Base-by-base conservation (phyloP, 2,888 invertebrate species). In the Atethmia centrago region DNA sequence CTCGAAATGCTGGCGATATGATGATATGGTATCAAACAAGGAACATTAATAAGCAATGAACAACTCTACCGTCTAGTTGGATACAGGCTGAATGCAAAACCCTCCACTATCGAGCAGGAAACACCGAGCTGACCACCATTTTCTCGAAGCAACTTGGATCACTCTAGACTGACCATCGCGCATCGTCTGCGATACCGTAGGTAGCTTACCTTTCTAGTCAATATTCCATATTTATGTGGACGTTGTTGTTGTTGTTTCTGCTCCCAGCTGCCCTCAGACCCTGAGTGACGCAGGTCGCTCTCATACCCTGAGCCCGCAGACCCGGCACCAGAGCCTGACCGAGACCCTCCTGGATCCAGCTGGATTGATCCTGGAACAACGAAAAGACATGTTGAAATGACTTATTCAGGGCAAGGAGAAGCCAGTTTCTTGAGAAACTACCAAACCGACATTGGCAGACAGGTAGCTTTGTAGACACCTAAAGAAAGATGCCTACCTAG, bases 301-400 rank as follows among this genome's bases (percentile, higher is more conserved):
- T 96, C 96, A 89, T 97, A 97, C 0, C 97, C 97, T 0, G 97
- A 97, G 2, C 96, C 97, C 0, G 95, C 96, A 0, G 97, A 97
- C 0, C 96, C 96, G 0, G 92, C 94, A 0, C 94, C 96, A 0
- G 95, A 95, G 0, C 90, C 93, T 1, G 93, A 93, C 2, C 91
- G 85, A 0, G 93, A 93, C 7, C 93, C 94, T 3, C 91, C 92
- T 0, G 92, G 91, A 7, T 94, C 95, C 42, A 92, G 76, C 21
- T 92, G 94, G 28, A 93, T 88, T 42, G 94, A 95, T 21, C 91
- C 95, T 95, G 88, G 3, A 69, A 59, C 45, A 74, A 74, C 0
- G 7, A 25, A 42, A 58, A 5, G 0, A 40, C 1, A 8, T 8
- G 31, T 45, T 72, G 14, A 47, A 47, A 56, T 8, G 7, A 28